phyloP scores from a whole-genome alignment of 53 echinoderm and acorn worm species.

The Henricia sp. region DNA sequence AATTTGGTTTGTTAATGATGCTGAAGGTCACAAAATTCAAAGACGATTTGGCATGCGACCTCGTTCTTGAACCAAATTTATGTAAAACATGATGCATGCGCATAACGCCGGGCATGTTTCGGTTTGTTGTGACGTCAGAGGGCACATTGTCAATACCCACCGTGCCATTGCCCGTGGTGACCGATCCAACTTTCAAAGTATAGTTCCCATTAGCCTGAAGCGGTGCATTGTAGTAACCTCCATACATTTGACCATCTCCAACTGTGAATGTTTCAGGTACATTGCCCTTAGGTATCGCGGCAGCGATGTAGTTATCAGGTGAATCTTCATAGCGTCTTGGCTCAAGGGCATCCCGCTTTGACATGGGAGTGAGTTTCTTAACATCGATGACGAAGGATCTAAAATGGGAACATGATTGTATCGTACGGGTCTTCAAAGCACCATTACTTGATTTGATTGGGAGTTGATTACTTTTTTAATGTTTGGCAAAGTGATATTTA shows the following conservation, averaged over 20 bases:
- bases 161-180: constrained; percentile 21
- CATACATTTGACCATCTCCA: constrained; percentile 70
- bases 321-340: constrained; percentile 7
- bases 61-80: too few species aligned
- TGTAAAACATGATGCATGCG: too few species aligned
- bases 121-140: too few species aligned
- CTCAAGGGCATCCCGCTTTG: neutral
- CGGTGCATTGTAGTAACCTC: constrained; percentile 76
- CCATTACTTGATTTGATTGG: neutral
- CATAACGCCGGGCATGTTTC: too few species aligned
- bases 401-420: neutral
- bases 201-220: constrained; percentile 10
- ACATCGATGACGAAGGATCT: constrained; percentile 1
- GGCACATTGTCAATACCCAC: too few species aligned
- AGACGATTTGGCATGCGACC: too few species aligned
- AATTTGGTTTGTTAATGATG: too few species aligned
- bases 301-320: constrained; percentile 68
- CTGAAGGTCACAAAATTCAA: too few species aligned
- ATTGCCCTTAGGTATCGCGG: constrained; percentile 61
- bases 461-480: neutral
- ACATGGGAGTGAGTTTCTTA: neutral
- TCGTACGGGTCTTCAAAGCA: neutral
- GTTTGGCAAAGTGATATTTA: too few species aligned
- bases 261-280: constrained; percentile 64
- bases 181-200: neutral